Conservation (phyloP, 2,113 vertebrate genomes). For the Urocolius indicus region DNA sequence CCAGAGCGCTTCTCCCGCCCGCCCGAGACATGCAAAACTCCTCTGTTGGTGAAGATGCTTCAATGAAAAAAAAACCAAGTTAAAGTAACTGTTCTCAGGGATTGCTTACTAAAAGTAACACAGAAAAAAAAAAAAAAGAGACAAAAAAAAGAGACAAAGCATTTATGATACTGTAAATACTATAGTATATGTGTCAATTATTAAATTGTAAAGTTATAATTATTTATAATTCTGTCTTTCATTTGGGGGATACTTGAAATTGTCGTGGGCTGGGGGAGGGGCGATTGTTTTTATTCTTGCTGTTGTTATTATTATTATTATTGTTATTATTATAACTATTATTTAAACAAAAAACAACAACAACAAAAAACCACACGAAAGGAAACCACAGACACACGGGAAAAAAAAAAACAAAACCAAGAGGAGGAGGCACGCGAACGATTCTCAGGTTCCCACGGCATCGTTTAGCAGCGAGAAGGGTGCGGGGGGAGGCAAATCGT, state of each 20-base stretch:
- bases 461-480: slow-evolving; percentile 52
- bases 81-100: slow-evolving; percentile 95
- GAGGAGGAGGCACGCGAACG: slow-evolving; percentile 76
- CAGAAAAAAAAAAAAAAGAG: slow-evolving; percentile 75
- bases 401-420: too few species aligned
- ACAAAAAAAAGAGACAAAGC: slow-evolving; percentile 82
- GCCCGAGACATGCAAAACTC: slow-evolving; percentile 67
- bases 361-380: background rate
- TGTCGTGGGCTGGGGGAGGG: slow-evolving; percentile 85
- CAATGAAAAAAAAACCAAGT: slow-evolving; percentile 80
- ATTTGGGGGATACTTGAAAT: slow-evolving; percentile 92
- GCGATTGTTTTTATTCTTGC: slow-evolving; percentile 76
- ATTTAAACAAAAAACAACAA: slow-evolving; percentile 48
- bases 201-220: slow-evolving; percentile 99
- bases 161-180: slow-evolving; percentile 99
- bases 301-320: slow-evolving; percentile 62
- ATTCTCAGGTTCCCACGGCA: slow-evolving; percentile 95
- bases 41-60: slow-evolving; percentile 75
- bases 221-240: slow-evolving; percentile 96
- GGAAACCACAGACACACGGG: slow-evolving; percentile 49
- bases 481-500: slow-evolving; percentile 46
- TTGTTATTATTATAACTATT: slow-evolving; percentile 73
- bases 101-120: slow-evolving; percentile 97
- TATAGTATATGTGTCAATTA: slow-evolving; percentile 96
- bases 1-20: slow-evolving; percentile 60